phyloP scores from a whole-genome alignment of 1,140 invertebrate genomes.

The Brachionus manjavacas region DNA sequence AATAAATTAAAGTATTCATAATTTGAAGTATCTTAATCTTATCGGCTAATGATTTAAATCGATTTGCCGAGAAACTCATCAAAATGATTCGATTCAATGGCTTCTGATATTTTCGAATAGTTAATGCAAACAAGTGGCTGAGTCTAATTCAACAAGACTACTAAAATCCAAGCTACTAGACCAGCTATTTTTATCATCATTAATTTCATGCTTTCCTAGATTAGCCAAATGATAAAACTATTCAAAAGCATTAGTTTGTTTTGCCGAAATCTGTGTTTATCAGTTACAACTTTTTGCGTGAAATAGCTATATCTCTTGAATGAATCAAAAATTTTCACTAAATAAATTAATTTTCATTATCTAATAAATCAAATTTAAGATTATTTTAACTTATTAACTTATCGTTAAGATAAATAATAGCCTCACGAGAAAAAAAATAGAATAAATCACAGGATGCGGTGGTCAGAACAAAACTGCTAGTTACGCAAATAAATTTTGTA shows the following conservation, averaged over 20 bases:
- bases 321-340: background rate
- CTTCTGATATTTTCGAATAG: conserved; percentile 1
- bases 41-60: conserved; percentile 21
- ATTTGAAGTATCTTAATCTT: background rate
- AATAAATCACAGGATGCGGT: background rate
- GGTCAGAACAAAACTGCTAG: background rate
- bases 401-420: background rate
- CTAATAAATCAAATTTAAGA: background rate
- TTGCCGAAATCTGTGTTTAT: background rate
- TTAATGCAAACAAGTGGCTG: conserved; percentile 5
- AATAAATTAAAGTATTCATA: background rate
- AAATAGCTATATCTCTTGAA: background rate
- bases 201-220: conserved; percentile 19
- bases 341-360: background rate
- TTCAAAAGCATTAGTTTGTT: background rate
- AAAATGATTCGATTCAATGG: background rate
- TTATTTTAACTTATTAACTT: background rate
- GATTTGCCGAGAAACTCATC: conserved; percentile 2
- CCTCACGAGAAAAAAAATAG: background rate
- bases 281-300: background rate
- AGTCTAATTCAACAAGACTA: background rate
- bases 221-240: conserved; percentile 10
- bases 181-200: background rate
- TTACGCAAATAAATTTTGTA: background rate
- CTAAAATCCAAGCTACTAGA: background rate